These are phyloP conservation scores for Xiphophorus couchianus DNA, from an alignment of 2,113 vertebrate genomes.

Conservation along the genomic window DNA sequence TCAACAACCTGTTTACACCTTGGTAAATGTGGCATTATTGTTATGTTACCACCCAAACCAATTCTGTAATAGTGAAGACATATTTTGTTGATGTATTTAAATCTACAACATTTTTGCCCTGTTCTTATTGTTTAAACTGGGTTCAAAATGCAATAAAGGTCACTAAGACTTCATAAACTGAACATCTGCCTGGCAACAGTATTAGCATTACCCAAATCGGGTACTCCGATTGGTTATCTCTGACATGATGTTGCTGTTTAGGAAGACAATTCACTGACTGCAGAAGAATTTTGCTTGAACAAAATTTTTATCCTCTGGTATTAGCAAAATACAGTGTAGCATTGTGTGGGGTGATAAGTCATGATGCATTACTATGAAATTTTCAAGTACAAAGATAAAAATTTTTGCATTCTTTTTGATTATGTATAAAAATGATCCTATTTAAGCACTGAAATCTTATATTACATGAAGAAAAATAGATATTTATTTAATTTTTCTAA, in stretches of 20 bases:
- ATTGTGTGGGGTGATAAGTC: not conserved
- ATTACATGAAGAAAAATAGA: not conserved
- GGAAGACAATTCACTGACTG: not conserved
- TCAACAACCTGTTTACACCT: too few species aligned
- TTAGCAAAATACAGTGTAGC: not conserved
- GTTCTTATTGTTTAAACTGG: too few species aligned
- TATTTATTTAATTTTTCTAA: too few species aligned
- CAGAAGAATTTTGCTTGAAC: not conserved
- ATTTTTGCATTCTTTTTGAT: not conserved
- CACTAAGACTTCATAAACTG: too few species aligned
- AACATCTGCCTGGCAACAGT: too few species aligned
- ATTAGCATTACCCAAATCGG: not conserved
- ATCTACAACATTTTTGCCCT: too few species aligned
- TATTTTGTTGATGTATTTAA: too few species aligned
- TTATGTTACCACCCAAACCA: too few species aligned
- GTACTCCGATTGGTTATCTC: not conserved
- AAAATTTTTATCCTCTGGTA: not conserved
- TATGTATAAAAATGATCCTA: not conserved
- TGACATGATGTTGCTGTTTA: not conserved
- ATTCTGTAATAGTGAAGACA: too few species aligned
- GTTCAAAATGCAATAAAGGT: too few species aligned
- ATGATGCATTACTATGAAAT: not conserved
- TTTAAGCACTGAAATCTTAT: not conserved
- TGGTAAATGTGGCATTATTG: too few species aligned
- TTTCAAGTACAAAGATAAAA: not conserved